Base-by-base conservation (phyloP, 2,888 invertebrate genomes). In the Empis stercorea region DNA sequence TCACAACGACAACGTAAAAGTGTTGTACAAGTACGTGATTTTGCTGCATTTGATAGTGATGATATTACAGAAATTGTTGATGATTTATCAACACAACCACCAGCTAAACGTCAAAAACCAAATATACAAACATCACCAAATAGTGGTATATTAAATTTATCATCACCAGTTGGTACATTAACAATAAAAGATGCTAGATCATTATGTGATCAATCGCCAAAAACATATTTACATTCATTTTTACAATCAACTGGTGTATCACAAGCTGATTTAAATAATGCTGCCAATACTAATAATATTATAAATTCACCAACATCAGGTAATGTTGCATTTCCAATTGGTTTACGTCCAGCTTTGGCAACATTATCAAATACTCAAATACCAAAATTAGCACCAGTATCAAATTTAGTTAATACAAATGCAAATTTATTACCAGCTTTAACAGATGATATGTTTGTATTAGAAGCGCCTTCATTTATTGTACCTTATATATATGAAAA, bases 401-500 rank as follows among this genome's bases (percentile, higher is more conserved):
- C 73, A 39, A 46, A 46, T 32, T 48, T 51, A 23, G 52, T 55
- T 16, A 58, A 53, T 46, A 72, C 56, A 68, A 76, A 61, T 66
- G 75, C 80, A 36, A 77, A 78, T 32, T 79, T 88, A 52, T 66
- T 92, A 56, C 88, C 88, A 1, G 85, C 87, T 9, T 67, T 92
- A 20, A 89, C 89, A 16, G 91, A 92, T 63, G 89, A 92, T 58
- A 91, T 91, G 84, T 91, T 84, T 65, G 89, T 92, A 11, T 84
- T 92, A 10, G 91, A 92, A 68, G 91, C 91, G 27, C 91, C 92
- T 7, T 91, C 89, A 17, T 91, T 92, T 62, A 89, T 92, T 62
- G 91, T 92, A 56, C 92, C 92, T 42, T 92, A 92, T 64, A 87
- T 92, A 17, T 91, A 91, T 68, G 91, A 92, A 64, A 91, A 91